Evolutionary conservation across 2,888 invertebrate species (phyloP).

Genomic region (Nymphalis polychloros): DNA sequence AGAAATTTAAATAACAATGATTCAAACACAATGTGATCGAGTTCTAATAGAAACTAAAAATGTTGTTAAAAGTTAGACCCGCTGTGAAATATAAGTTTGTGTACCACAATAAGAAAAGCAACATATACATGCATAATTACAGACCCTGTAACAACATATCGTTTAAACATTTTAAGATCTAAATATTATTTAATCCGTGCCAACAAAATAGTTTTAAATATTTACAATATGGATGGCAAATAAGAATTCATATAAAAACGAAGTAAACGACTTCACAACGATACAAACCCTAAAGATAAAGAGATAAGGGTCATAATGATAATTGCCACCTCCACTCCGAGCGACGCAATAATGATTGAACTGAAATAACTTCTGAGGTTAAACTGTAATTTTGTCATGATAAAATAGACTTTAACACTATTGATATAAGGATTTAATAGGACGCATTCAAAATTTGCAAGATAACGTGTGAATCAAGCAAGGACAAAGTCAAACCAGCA

Average conservation of each 20-base stretch:
- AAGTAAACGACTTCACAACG: slow-evolving; percentile 1
- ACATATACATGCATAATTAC: not conserved
- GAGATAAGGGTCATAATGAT: slow-evolving; percentile 21
- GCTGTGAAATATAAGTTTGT: no score
- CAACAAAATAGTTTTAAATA: not conserved
- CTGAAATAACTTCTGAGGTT: slow-evolving; percentile 31
- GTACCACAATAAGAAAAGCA: no score
- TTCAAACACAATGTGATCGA: no score
- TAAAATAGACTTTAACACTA: slow-evolving; percentile 41
- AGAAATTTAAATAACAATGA: no score
- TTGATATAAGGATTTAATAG: slow-evolving; percentile 40
- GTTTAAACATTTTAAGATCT: not conserved
- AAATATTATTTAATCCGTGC: not conserved
- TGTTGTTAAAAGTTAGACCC: no score
- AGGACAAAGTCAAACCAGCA: slow-evolving; percentile 62
- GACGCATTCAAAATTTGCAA: slow-evolving; percentile 33
- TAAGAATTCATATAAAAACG: not conserved
- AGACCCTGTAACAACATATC: not conserved
- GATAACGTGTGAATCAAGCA: slow-evolving; percentile 53
- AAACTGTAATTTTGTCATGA: slow-evolving; percentile 26
- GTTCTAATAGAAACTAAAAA: no score
- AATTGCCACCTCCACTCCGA: slow-evolving; percentile 21
- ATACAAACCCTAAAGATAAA: slow-evolving; percentile 19
- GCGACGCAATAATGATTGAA: slow-evolving; percentile 36
- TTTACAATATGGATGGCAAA: not conserved